Evolutionary conservation across 2,113 vertebrate genomes (phyloP), one percentile per base, ranked within the genome.

Genomic region (Sinocyclocheilus maitianheensis): DNA sequence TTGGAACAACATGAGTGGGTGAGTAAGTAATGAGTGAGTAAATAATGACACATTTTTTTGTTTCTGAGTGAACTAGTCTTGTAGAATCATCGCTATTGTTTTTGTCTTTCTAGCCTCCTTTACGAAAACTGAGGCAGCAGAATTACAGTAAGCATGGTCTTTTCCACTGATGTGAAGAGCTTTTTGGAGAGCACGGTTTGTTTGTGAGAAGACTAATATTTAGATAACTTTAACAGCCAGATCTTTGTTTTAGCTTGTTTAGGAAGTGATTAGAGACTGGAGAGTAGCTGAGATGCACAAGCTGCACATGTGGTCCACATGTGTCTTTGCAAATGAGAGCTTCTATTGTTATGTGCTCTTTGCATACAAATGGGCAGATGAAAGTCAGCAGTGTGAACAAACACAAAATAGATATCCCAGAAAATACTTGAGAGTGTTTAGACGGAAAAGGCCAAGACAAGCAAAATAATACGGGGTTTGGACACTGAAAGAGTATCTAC

Each of bases 291-390:
- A 67, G 87, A 87, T 60, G 81, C 51, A 84, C 86, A 77, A 48
- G 16, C 14, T 67, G 48, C 53, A 76, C 91, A 93, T 92, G 90
- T 92, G 93, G 89, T 85, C 63, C 37, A 53, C 92, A 93, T 88
- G 81, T 94, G 92, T 86, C 65, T 46, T 83, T 84, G 81, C 71
- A 74, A 80, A 77, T 65, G 63, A 63, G 71, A 43, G 65, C 55
- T 18, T 5, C 81, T 83, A 78, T 77, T 81, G 72, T 83, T 58
- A 26, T 62, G 77, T 75, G 75, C 86, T 89, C 90, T 71, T 86
- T 84, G 81, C 86, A 91, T 90, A 81, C 72, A 86, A 79, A 90
- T 87, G 14, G 20, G 77, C 84, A 84, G 85, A 90, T 89, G 85
- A 92, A 90, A 92, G 88, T 81, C 53, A 14, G 58, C 20, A 85